phyloP scores from a whole-genome alignment of 2,113 vertebrate genomes.

The Eulacestoma nigropectus region DNA sequence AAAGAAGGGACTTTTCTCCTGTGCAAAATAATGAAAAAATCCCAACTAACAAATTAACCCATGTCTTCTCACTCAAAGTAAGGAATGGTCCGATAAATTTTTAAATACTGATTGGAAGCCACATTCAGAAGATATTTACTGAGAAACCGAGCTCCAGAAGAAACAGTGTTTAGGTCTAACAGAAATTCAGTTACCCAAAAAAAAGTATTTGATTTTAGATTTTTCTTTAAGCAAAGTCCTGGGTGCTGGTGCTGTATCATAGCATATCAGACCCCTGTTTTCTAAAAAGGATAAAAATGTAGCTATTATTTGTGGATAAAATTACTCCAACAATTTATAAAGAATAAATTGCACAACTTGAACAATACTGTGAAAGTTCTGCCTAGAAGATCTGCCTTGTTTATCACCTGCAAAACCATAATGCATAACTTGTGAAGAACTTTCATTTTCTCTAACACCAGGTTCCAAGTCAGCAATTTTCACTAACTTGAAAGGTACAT shows the following conservation, averaged over 20 bases:
- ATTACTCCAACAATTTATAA: not conserved
- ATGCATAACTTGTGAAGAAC: not conserved
- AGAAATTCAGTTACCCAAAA: constrained; percentile 27
- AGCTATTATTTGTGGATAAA: not conserved
- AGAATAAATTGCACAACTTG: not conserved
- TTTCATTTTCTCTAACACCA: not conserved
- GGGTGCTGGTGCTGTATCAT: not conserved
- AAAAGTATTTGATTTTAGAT: constrained; percentile 50
- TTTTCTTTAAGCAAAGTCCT: constrained; percentile 24
- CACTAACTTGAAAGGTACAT: not conserved
- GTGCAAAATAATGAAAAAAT: not conserved
- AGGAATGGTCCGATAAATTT: constrained; percentile 17
- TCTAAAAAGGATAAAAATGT: not conserved
- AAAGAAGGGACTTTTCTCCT: not conserved
- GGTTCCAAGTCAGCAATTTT: constrained; percentile 13
- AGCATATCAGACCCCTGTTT: not conserved
- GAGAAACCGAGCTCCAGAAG: constrained; percentile 1
- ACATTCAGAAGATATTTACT: constrained; percentile 7
- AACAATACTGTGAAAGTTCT: not conserved
- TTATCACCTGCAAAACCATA: not conserved
- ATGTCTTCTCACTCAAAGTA: not conserved
- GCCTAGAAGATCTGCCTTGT: not conserved
- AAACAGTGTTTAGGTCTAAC: constrained; percentile 14
- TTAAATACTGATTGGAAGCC: constrained; percentile 23
- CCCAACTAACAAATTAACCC: constrained; percentile 33